Base-by-base conservation (phyloP, 2,888 invertebrate species). In the Unio delphinus region DNA sequence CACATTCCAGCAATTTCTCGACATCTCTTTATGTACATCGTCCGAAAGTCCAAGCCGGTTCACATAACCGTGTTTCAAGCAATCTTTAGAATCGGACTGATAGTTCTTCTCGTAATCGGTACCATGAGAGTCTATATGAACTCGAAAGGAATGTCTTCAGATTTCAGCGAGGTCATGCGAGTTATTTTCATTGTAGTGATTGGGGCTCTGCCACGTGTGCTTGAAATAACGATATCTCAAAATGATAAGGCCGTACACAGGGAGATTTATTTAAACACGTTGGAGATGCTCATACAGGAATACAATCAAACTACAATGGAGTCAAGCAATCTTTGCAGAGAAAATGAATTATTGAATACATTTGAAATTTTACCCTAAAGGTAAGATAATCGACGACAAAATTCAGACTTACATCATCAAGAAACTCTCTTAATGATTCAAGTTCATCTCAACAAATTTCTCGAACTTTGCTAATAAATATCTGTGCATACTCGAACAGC, bases 81-180 rank as follows among this genome's bases (percentile, higher is more conserved):
- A 23, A 45, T 70, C 5, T 68, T 70, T 34, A 67, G 55, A 28
- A 23, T 73, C 3, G 20, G n/a, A 2, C 61, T 73, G 20, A 70
- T 73, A 18, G 18, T 60, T 3, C 30, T 61, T 0, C 28, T 70
- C 5, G 64, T 73, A 8, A 23, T 23, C 3, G 7, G 62, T 5
- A 63, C 68, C 1, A 61, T 67, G 6, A 67, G 67, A 34, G 28
- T 73, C 6, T 30, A 67, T 5, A 28, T 30, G 4, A 7, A 45
- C 34, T 63, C 67, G 17, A 54, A 60, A 15, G 68, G 64, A n/a
- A n/a, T 64, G 18, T 57, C 28, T 8, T 61, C 61, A 59, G 66
- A 65, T 1, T 60, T 74, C 56, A 61, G 69, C 3, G 74, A 74
- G 23, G 68, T 74, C 8, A 74, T 74, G 69, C 71, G 71, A 34